Evolutionary conservation across 2,797 vertebrate species (phyloP), one percentile per base, ranked within the genome.

Genomic region (Mus spretus): DNA sequence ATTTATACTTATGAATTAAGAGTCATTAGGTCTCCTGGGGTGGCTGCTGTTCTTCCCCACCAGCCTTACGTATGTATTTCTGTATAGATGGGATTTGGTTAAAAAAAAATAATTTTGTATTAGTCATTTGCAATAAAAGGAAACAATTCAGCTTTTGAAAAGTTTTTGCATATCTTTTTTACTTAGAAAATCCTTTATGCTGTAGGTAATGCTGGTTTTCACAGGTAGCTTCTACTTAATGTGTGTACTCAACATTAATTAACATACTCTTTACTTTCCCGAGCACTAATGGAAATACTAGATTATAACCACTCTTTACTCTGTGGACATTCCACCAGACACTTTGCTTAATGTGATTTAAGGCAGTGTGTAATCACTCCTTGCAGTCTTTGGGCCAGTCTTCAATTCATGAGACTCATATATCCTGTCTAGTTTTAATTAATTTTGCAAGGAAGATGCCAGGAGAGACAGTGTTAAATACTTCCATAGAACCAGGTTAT

Each of bases 391-490:
- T 96, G 97, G 97, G 94, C 95, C 91, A 97, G 96, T 97, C 97
- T 97, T 97, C 97, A 98, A 97, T 98, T 98, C 98, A 88, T 90
- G 96, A 97, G 94, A 96, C 95, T 97, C 97, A 96, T 98, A 97
- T 97, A 97, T 98, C 96, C 96, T 97, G 89, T 79, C 95, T 96
- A 90, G 94, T 97, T 98, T 97, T 98, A 98, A 98, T 98, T 98
- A 98, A 98, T 97, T 98, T 98, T 97, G 97, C 97, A 98, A 98
- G 97, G 97, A 98, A 97, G 97, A 93, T 98, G 96, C 97, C 97
- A 96, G 95, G 89, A 97, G 96, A 96, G 95, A 53, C 94, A 96
- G 83, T 97, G 98, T 97, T 97, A 97, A 97, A 93, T 96, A 95
- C 94, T 96, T 98, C 97, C 94, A 96, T 98, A 97, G 97, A 97